Evolutionary conservation across 2,797 vertebrate species (phyloP).

Genomic region (Silurus lanzhouensis): DNA sequence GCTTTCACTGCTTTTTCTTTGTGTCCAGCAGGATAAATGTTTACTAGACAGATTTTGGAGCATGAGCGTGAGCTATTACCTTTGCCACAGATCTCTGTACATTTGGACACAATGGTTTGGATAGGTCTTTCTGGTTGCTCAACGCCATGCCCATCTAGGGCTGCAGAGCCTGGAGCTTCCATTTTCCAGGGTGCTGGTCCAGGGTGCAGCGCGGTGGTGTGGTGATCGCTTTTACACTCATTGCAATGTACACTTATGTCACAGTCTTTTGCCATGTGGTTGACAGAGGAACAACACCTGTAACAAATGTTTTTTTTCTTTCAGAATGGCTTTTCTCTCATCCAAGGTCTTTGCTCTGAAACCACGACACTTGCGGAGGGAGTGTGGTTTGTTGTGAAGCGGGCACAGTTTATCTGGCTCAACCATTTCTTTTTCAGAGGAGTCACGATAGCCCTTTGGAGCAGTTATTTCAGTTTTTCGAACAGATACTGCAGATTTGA

Average conservation of each 20-base stretch:
- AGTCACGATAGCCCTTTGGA: too few species aligned
- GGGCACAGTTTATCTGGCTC: too few species aligned
- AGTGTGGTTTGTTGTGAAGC: too few species aligned
- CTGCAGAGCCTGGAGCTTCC: too few species aligned
- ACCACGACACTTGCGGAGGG: too few species aligned
- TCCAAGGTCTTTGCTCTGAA: neutral
- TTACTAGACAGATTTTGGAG: constrained; percentile 45
- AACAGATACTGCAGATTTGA: too few species aligned
- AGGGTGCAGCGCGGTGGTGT: constrained; percentile 6
- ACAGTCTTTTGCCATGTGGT: constrained; percentile 1
- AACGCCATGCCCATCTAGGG: neutral
- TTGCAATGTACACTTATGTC: neutral
- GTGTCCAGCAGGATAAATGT: constrained; percentile 55
- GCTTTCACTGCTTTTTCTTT: neutral
- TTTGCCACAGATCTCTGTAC: neutral
- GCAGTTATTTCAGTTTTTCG: too few species aligned
- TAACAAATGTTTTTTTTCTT: constrained; percentile 5
- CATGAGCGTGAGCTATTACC: neutral
- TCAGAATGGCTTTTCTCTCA: neutral
- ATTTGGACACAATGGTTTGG: too few species aligned
- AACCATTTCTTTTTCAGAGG: too few species aligned
- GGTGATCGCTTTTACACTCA: too few species aligned
- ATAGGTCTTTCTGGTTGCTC: neutral
- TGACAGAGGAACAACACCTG: neutral
- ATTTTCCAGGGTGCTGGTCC: neutral